phyloP scores from a whole-genome alignment of 1,140 invertebrate species.

The Heliconius hermathena region DNA sequence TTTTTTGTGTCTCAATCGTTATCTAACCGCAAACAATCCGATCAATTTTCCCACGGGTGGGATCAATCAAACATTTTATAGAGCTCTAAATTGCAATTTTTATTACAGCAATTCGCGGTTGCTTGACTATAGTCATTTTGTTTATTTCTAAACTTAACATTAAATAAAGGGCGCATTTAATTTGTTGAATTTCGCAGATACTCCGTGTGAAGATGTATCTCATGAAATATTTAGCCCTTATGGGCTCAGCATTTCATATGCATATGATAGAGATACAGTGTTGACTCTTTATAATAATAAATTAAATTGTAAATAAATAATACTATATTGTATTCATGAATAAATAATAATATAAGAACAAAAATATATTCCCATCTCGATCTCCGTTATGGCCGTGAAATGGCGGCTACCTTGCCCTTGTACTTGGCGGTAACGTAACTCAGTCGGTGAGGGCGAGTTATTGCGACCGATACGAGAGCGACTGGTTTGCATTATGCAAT shows the following conservation, averaged over 20 bases:
- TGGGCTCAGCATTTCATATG: background rate
- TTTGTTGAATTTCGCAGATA: background rate
- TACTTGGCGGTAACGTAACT: conserved; percentile 47
- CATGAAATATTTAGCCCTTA: background rate
- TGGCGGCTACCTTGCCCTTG: conserved; percentile 52
- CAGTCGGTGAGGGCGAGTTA: conserved; percentile 33
- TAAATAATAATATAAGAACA: background rate
- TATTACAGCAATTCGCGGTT: conserved; percentile 49
- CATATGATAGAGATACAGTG: no score
- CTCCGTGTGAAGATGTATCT: background rate
- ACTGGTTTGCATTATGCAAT: conserved; percentile 70
- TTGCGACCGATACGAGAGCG: conserved; percentile 46
- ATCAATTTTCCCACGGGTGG: conserved; percentile 69
- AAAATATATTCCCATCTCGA: background rate
- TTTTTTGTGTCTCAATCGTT: conserved; percentile 76
- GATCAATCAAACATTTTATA: conserved; percentile 66
- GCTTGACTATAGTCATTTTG: conserved; percentile 7
- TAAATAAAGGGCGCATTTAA: background rate
- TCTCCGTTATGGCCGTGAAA: conserved; percentile 42
- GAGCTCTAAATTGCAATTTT: conserved; percentile 65
- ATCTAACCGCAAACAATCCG: conserved; percentile 72
- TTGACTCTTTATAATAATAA: no score
- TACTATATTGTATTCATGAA: no score
- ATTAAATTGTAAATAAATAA: no score
- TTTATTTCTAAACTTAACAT: background rate